Percentiles rank a stretch among this genome's conserved stretches.
These are phyloP conservation scores for Pungitius pungitius DNA, from an alignment of 2,113 vertebrate species.

Conservation along the genomic window DNA sequence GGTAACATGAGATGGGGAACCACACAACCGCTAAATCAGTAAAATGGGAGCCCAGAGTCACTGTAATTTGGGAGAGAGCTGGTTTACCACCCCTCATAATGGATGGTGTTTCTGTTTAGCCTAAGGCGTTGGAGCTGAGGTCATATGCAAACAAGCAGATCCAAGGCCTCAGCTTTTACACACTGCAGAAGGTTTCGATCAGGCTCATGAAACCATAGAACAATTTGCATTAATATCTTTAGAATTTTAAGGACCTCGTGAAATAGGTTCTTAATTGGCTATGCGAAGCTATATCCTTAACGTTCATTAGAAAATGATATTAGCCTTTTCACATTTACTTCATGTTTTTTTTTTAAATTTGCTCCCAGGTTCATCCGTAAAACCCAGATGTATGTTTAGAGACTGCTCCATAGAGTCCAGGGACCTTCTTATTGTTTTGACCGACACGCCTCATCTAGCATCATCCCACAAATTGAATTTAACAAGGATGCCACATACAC, in stretches of 20 bases:
- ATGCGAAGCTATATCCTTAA: background rate
- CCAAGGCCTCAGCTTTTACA: constrained; percentile 50
- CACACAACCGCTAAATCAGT: constrained; percentile 79
- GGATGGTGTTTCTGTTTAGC: constrained; percentile 81
- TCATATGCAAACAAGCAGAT: constrained; percentile 79
- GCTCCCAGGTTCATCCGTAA: background rate
- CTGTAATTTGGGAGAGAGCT: constrained; percentile 79
- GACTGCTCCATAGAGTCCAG: background rate
- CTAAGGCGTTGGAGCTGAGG: constrained; percentile 77
- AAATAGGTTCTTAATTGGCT: constrained; percentile 19
- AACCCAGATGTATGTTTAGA: background rate
- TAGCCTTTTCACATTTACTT: constrained; percentile 9
- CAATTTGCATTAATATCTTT: constrained; percentile 1
- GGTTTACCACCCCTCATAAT: constrained; percentile 80
- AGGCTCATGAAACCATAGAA: constrained; percentile 15
- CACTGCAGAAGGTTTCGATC: constrained; percentile 42
- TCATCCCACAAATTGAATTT: background rate
- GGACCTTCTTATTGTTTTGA: background rate
- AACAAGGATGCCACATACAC: background rate
- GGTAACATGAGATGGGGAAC: constrained; percentile 78
- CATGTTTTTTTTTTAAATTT: constrained; percentile 1
- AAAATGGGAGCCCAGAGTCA: constrained; percentile 76
- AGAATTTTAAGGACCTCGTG: background rate
- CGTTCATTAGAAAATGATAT: constrained; percentile 3
- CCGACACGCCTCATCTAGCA: background rate